Conservation (phyloP, 2,797 vertebrate genomes). For the Alfaro cultratus region DNA sequence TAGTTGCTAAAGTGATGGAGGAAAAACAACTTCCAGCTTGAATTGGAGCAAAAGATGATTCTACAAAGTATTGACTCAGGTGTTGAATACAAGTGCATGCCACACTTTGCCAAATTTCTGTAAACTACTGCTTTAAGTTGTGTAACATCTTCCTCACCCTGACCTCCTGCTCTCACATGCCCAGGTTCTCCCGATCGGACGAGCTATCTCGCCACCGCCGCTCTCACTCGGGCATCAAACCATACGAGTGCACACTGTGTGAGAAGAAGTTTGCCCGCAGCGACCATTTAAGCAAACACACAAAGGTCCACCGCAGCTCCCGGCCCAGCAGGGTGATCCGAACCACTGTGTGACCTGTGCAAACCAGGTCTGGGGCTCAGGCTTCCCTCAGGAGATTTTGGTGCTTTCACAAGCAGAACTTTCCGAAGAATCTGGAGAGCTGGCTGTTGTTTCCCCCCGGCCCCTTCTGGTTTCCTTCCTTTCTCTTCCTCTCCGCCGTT, state of each 20-base stretch:
- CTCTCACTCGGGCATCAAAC: conserved; percentile 85
- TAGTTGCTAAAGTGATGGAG: too few relatives aligned
- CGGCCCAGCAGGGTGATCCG: conserved; percentile 77
- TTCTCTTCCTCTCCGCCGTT: conserved; percentile 32
- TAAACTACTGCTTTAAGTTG: not conserved
- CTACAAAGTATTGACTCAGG: too few relatives aligned
- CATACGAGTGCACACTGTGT: conserved; percentile 83
- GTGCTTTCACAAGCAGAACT: conserved; percentile 57
- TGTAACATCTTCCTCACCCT: not conserved
- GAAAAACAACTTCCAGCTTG: too few relatives aligned
- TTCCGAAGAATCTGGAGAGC: conserved; percentile 42
- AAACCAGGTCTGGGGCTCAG: not conserved
- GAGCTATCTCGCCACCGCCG: conserved; percentile 84
- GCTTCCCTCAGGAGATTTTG: conserved; percentile 59
- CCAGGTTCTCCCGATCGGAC: conserved; percentile 84
- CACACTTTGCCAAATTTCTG: not conserved
- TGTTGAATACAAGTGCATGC: not conserved
- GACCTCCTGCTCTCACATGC: conserved; percentile 13
- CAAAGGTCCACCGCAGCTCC: conserved; percentile 84
- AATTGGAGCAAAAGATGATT: too few relatives aligned
- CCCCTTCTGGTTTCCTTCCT: conserved; percentile 9
- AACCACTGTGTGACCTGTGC: conserved; percentile 72
- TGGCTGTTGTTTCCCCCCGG: conserved; percentile 14
- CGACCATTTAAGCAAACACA: conserved; percentile 86
- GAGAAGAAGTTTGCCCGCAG: conserved; percentile 87